Conservation (phyloP, 2,888 invertebrate species). For the Smittia sp. region DNA sequence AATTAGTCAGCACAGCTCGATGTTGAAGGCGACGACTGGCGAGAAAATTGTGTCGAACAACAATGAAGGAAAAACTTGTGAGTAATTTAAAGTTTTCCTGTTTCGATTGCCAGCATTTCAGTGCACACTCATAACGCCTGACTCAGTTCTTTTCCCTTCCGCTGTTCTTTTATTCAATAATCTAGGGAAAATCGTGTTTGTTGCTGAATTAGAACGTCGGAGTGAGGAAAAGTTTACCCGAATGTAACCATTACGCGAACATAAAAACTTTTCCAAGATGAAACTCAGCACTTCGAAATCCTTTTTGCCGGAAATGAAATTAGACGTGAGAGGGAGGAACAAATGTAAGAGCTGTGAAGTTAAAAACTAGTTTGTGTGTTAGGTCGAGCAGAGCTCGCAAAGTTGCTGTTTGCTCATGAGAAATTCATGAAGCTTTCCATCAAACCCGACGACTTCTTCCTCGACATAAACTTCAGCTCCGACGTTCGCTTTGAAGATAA, state of each 20-base stretch:
- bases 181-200: conserved; percentile 17
- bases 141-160: not conserved
- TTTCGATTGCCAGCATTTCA: not conserved
- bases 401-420: not conserved
- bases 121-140: not conserved
- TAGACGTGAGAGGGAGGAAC: conserved; percentile 1
- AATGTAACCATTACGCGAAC: conserved; percentile 7
- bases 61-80: not conserved
- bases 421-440: conserved; percentile 5
- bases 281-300: not conserved
- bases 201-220: not conserved
- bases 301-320: conserved; percentile 16
- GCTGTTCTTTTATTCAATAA: not conserved
- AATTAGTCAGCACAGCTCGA: not conserved
- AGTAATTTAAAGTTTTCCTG: conserved; percentile 15
- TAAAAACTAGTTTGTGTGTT: conserved; percentile 3
- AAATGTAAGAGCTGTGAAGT: conserved; percentile 2
- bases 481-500: not conserved
- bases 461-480: not conserved
- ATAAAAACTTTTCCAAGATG: not conserved
- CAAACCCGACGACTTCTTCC: not conserved
- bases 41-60: not conserved
- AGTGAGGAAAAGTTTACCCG: conserved; percentile 1
- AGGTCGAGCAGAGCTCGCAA: not conserved
- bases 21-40: not conserved